A percentile compares a stretch with the other conserved stretches of the same genome.
These are phyloP conservation scores for Conopomorpha cramerella DNA, from an alignment of 1,140 invertebrate genomes.

Conservation along the genomic window DNA sequence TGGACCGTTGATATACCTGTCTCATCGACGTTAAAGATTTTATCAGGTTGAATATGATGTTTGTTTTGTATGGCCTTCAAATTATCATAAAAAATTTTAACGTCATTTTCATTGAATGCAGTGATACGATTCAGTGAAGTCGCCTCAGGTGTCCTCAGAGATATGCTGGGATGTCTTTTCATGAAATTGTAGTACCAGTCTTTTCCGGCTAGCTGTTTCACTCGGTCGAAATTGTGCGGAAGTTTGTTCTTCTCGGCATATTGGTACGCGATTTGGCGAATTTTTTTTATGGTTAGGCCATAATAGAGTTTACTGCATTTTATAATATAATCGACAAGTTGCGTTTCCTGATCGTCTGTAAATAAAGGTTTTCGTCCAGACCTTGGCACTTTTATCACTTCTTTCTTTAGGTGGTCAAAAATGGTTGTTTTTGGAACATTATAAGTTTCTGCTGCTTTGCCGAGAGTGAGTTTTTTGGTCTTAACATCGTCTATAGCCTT, in stretches of 20 bases:
- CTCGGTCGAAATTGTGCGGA: slow-evolving; percentile 9
- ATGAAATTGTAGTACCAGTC: slow-evolving; percentile 34
- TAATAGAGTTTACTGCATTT: slow-evolving; percentile 13
- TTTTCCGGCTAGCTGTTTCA: slow-evolving; percentile 22
- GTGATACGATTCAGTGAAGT: slow-evolving; percentile 28
- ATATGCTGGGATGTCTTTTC: slow-evolving; percentile 22
- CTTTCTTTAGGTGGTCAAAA: slow-evolving; percentile 3
- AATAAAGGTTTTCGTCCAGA: slow-evolving; percentile 7
- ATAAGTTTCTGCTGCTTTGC: slow-evolving; percentile 4
- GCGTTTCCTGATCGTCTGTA: slow-evolving; percentile 7
- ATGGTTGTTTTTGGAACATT: slow-evolving; percentile 2
- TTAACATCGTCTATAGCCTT: slow-evolving; percentile 3
- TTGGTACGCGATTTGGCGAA: slow-evolving; percentile 10
- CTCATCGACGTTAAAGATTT: slow-evolving; percentile 19
- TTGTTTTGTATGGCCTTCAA: slow-evolving; percentile 10
- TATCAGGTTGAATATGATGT: slow-evolving; percentile 12
- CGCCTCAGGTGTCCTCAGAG: slow-evolving; percentile 22
- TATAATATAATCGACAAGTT: slow-evolving; percentile 12
- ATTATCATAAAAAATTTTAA: slow-evolving; percentile 19
- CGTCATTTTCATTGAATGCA: slow-evolving; percentile 27
- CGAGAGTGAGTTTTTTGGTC: slow-evolving; percentile 1
- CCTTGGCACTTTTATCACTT: slow-evolving; percentile 4
- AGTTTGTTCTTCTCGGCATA: slow-evolving; percentile 9
- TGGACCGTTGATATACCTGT: slow-evolving; percentile 14
- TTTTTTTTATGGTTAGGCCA: slow-evolving; percentile 13